A percentile compares a stretch with the other conserved stretches of the same genome.
Conservation (phyloP, 2,797 vertebrate genomes). For the Delichon dasypus region DNA sequence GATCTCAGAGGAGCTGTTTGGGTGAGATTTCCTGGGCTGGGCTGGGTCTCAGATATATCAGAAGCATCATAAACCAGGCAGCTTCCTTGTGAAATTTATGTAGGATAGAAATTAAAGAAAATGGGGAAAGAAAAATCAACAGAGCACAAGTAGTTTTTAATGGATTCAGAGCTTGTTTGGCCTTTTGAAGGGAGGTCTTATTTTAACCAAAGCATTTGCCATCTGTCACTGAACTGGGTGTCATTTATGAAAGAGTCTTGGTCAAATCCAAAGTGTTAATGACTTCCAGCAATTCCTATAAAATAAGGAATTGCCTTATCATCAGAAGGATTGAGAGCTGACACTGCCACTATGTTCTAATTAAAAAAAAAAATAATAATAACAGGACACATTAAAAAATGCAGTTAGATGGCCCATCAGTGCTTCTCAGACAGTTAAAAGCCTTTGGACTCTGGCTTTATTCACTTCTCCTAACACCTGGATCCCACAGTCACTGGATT, state of each 20-base stretch:
- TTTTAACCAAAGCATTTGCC: slow-evolving; percentile 7
- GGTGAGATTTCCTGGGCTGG: background rate
- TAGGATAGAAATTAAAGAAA: background rate
- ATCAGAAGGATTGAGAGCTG: background rate
- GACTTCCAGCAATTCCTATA: background rate
- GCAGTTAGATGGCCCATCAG: background rate
- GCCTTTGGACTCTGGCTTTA: background rate
- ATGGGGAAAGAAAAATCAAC: background rate
- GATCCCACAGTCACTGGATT: background rate
- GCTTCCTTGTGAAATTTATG: background rate
- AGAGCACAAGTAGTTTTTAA: background rate
- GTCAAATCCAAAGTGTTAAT: background rate
- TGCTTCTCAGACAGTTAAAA: background rate
- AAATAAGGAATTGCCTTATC: background rate
- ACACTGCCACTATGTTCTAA: background rate
- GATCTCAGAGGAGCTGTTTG: slow-evolving; percentile 1
- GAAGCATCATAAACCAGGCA: background rate
- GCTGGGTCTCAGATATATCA: background rate
- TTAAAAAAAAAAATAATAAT: too few species aligned
- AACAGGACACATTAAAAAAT: background rate
- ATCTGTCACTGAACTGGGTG: background rate
- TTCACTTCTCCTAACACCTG: background rate
- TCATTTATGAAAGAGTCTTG: background rate
- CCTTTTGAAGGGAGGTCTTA: background rate
- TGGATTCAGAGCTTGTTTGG: background rate